These are phyloP conservation scores for Trichomalopsis sarcophagae DNA, from an alignment of 1,140 invertebrate species.

Conservation along the genomic window DNA sequence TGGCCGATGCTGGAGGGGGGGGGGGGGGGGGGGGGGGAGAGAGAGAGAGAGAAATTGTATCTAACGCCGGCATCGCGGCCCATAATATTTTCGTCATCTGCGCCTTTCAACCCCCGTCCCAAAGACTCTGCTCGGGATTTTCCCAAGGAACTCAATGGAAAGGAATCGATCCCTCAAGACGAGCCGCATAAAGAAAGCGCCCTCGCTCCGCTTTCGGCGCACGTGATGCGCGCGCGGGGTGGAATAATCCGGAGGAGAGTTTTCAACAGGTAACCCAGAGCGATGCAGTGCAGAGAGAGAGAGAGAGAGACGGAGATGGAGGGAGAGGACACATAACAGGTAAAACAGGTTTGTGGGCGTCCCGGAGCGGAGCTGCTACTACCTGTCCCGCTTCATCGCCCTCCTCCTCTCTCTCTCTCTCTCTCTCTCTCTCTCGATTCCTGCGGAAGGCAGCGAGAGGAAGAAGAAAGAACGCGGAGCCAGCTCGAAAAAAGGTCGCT, in stretches of 20 bases:
- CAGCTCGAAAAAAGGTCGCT: conserved; percentile 52
- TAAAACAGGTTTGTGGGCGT: conserved; percentile 74
- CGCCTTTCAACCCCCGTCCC: background rate
- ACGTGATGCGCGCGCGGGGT: conserved; percentile 29
- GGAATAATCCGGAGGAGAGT: conserved; percentile 41
- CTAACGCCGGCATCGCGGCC: conserved; percentile 32
- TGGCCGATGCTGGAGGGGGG: background rate
- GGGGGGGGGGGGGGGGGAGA: too few relatives aligned
- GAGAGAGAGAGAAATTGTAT: conserved; percentile 40
- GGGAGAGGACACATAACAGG: conserved; percentile 66
- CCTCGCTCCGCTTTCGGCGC: background rate
- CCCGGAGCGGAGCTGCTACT: conserved; percentile 58
- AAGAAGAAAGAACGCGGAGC: conserved; percentile 52
- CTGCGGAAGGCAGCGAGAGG: conserved; percentile 61
- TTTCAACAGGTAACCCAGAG: conserved; percentile 19
- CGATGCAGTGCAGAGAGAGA: background rate
- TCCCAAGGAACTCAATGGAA: conserved; percentile 45
- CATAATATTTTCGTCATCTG: conserved; percentile 50
- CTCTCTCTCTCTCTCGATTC: conserved; percentile 60
- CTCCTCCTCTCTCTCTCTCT: too few relatives aligned
- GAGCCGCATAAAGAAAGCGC: conserved; percentile 23
- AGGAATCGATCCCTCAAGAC: conserved; percentile 44
- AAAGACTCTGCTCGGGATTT: conserved; percentile 20
- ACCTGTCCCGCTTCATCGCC: conserved; percentile 66
- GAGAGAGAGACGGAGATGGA: conserved; percentile 19